These are phyloP conservation scores for Gordius sp. DNA, from an alignment of 2,888 invertebrate species.

Conservation along the genomic window DNA sequence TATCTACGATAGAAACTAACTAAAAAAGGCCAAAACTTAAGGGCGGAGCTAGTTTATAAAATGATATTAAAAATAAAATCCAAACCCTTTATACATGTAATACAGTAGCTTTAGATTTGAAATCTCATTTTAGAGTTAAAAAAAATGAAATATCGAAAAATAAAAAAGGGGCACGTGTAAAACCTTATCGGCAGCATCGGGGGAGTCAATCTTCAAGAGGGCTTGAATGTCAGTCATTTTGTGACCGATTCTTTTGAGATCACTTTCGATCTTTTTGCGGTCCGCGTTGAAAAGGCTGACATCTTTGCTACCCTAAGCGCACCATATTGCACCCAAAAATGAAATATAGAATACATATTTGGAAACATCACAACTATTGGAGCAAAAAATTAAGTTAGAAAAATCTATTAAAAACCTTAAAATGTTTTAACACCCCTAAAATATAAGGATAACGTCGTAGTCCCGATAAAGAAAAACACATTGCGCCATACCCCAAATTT, in stretches of 20 bases:
- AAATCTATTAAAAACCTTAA: too few species aligned
- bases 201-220: slow-evolving; percentile 36
- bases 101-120: neutral
- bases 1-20: neutral
- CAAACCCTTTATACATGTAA: neutral
- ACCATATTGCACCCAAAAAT: too few species aligned
- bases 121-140: neutral
- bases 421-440: too few species aligned
- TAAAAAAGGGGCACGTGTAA: neutral
- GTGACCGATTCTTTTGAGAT: slow-evolving; percentile 36
- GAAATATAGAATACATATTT: too few species aligned
- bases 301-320: slow-evolving; percentile 17
- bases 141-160: neutral
- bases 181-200: slow-evolving; percentile 38
- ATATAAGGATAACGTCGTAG: too few species aligned
- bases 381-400: too few species aligned
- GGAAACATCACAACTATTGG: too few species aligned
- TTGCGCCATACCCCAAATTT: too few species aligned
- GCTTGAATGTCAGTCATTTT: slow-evolving; percentile 33
- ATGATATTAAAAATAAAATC: neutral
- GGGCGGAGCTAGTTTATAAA: neutral
- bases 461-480: too few species aligned
- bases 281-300: slow-evolving; percentile 24
- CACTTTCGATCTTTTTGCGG: slow-evolving; percentile 36
- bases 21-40: neutral